A percentile compares a stretch with the other conserved stretches of the same genome.
Evolutionary conservation across 2,888 invertebrate species (phyloP).

Genomic region (Leptura quadrifasciata): DNA sequence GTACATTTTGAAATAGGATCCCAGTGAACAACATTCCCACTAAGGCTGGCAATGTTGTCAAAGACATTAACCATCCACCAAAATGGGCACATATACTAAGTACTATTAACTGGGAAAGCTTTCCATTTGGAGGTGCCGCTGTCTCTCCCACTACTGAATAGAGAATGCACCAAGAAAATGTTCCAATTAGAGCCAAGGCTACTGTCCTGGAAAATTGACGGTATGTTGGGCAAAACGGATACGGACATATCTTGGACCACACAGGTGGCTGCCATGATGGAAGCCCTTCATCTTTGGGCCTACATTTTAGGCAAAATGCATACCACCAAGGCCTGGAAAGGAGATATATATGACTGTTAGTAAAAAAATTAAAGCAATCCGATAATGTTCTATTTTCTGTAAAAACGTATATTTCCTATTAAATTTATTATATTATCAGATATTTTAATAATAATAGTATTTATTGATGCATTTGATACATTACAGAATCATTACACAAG

Average conservation of each 20-base stretch:
- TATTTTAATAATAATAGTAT: too few relatives aligned
- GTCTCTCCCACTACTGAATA: constrained; percentile 85
- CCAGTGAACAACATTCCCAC: constrained; percentile 92
- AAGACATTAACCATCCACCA: constrained; percentile 86
- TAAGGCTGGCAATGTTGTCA: constrained; percentile 88
- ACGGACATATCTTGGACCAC: constrained; percentile 89
- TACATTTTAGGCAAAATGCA: constrained; percentile 87
- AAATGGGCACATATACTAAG: constrained; percentile 86
- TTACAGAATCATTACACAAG: too few relatives aligned
- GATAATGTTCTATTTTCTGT: too few relatives aligned
- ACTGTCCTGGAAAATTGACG: constrained; percentile 70
- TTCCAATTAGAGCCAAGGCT: constrained; percentile 77
- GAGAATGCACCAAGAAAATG: constrained; percentile 81
- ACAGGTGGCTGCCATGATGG: constrained; percentile 88
- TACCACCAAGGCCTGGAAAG: constrained; percentile 87
- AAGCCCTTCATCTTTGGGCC: constrained; percentile 78
- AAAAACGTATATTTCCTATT: too few relatives aligned
- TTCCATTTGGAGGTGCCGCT: constrained; percentile 89
- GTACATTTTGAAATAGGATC: constrained; percentile 84
- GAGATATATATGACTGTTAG: too few relatives aligned
- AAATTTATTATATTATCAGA: too few relatives aligned
- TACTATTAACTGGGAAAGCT: constrained; percentile 85
- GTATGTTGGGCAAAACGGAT: constrained; percentile 90
- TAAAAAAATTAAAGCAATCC: too few relatives aligned
- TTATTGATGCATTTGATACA: too few relatives aligned